Evolutionary conservation across 2,797 vertebrate genomes (phyloP), one percentile per base, ranked within the genome.

Genomic region (Micropoecilia bifurca): DNA sequence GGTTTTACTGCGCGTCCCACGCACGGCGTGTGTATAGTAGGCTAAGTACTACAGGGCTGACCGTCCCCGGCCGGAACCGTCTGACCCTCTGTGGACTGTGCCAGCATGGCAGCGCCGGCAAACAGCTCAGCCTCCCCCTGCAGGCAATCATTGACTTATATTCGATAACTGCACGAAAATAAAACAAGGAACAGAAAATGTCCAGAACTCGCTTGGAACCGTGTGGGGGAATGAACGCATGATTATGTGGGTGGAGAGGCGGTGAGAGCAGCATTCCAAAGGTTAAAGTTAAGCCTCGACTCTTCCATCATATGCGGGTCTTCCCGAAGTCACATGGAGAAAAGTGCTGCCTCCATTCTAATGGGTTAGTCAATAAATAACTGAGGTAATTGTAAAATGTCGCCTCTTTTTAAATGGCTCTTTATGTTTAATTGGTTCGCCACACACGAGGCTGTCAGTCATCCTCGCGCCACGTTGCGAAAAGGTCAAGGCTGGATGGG

Each of bases 321-420:
- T 83, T 59, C 63, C 63, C 76, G 63, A 28, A 72, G 81, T 82
- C 83, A 87, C 83, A 74, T 59, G 30, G 22, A 28, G 36, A 22
- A 82, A 39, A 0, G 4, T 5, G 8, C 41, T 55, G 20, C 76
- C 71, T 77, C 33, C 72, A 83, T 81, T 33, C 71, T 50, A 76
- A 71, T 33, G 75, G 25, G 36, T 81, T 83, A 75, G 89, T 91
- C 75, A 91, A 92, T 94, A 77, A 86, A 79, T 89, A 84, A 90
- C 92, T 7, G 68, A 61, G 39, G 0, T 30, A 73, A 83, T 6
- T 59, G 57, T 83, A 81, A 90, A 85, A 81, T 22, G 50, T 3
- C 61, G 16, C 1, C n/a, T 72, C 55, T 69, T 78, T 55, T 30
- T 2, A 84, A 75, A 63, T 46, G n/a, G 61, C 18, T 45, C 46